Evolutionary conservation across 2,888 invertebrate species (phyloP).

Genomic region (Chymomyza procnemis): DNA sequence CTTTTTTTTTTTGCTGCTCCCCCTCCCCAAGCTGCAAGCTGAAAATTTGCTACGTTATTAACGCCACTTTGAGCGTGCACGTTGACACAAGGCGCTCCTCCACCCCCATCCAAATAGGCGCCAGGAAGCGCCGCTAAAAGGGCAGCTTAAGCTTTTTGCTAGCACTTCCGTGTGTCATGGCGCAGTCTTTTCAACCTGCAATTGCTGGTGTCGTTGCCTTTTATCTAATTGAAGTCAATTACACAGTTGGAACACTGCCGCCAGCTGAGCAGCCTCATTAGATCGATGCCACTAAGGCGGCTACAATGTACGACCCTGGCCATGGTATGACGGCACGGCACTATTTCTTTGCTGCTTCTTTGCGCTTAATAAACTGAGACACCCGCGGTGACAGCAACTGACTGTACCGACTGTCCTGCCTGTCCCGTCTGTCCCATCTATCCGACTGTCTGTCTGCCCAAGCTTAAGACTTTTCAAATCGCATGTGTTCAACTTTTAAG

Average conservation of each 20-base stretch:
- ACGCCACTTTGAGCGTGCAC: constrained; percentile 67
- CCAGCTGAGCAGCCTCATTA: constrained; percentile 61
- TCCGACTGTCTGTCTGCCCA: not conserved
- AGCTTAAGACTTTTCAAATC: constrained; percentile 32
- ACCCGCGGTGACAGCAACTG: constrained; percentile 1
- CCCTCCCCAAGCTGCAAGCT: constrained; percentile 27
- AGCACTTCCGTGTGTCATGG: not conserved
- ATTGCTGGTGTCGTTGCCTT: constrained; percentile 65
- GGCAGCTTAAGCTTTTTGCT: constrained; percentile 23
- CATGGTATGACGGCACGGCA: not conserved
- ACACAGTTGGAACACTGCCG: constrained; percentile 61
- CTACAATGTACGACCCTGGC: not conserved
- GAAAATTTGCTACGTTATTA: constrained; percentile 73
- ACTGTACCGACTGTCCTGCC: not conserved
- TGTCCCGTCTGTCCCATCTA: constrained; percentile 14
- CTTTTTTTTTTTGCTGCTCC: constrained; percentile 38
- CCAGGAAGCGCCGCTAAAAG: constrained; percentile 52
- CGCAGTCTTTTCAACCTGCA: constrained; percentile 42
- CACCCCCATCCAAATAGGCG: not conserved
- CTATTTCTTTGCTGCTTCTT: not conserved
- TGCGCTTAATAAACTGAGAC: constrained; percentile 8
- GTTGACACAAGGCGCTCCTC: constrained; percentile 3
- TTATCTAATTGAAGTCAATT: constrained; percentile 77
- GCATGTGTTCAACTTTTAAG: constrained; percentile 60
- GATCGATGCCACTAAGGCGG: constrained; percentile 25